A percentile compares a stretch with the other conserved stretches of the same genome.
phyloP scores from a whole-genome alignment of 2,113 vertebrate species.

The Corythaeola cristata region DNA sequence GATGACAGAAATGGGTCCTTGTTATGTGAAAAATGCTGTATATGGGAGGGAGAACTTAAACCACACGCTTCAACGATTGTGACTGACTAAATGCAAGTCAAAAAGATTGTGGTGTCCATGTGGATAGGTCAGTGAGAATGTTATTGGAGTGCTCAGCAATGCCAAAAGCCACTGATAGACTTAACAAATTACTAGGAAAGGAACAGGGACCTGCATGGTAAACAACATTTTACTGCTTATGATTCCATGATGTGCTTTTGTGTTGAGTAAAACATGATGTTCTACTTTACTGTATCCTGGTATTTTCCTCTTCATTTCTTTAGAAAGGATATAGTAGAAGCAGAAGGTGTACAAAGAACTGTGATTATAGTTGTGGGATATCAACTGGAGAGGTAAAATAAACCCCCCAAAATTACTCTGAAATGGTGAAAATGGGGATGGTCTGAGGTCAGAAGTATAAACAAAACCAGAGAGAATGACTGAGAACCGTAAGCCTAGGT shows the following conservation, averaged over 20 bases:
- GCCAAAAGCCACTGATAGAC: not conserved
- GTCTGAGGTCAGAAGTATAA: not conserved
- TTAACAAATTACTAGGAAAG: not conserved
- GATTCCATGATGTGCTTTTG: not conserved
- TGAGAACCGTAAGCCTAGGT: not conserved
- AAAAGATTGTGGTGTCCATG: not conserved
- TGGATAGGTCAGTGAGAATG: not conserved
- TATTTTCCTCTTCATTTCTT: not conserved
- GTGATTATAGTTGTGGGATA: not conserved
- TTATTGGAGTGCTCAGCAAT: not conserved
- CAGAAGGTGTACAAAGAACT: not conserved
- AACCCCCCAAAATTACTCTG: not conserved
- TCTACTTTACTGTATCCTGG: not conserved
- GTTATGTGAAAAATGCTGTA: not conserved
- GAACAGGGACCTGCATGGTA: rapidly evolving
- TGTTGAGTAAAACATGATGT: not conserved
- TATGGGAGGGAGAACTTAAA: not conserved
- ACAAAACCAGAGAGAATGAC: not conserved
- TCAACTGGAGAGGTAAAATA: not conserved
- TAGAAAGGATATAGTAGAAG: not conserved
- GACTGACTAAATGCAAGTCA: not conserved
- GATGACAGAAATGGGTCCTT: not conserved
- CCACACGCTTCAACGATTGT: rapidly evolving
- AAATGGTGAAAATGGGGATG: not conserved
- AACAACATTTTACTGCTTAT: not conserved